Base-by-base conservation (phyloP, 23 tunicate genomes). In the Botrylloides violaceus region DNA sequence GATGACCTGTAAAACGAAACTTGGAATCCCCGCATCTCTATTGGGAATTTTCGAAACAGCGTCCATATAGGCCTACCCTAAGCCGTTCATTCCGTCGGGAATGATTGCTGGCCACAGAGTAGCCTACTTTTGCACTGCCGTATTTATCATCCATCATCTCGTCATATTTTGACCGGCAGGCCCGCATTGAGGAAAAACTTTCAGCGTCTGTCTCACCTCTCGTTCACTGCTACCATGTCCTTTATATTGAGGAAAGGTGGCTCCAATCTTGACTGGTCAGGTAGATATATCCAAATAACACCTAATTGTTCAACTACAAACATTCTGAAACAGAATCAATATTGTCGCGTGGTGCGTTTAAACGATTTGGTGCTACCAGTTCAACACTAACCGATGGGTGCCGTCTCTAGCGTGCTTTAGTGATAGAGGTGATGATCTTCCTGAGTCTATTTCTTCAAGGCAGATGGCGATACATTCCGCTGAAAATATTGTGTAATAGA, bases 301-400 rank as follows among this genome's bases (percentile, higher is more conserved):
- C 96, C 96, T 2, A 79, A 72, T 36, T 88, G 96, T 47, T 88
- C 96, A n/a, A 73, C 83, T 2, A 88, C 76, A 50, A 88, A 88
- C 74, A 88, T 24, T 29, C 96, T 88, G 56, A 24, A 81, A 70
- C 20, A 63, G 23, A 7, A 59, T 7, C 9, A 43, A 43, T n/a
- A n/a, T n/a, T n/a, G n/a, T n/a, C n/a, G n/a, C n/a, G n/a, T n/a
- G n/a, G n/a, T n/a, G n/a, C n/a, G n/a, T n/a, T n/a, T n/a, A n/a
- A n/a, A n/a, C n/a, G n/a, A n/a, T 49, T 0, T 19, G n/a, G 58
- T 22, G 58, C 21, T n/a, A n/a, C 65, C 21, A n/a, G 1, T 23
- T n/a, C 18, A 60, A 7, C 53, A 15, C 26, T 27, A 2, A 88
- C 96, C 96, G 77, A 64, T 82, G 80, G 32, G 96, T 88, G 5